phyloP scores from a whole-genome alignment of 2,113 vertebrate species.

The Rhegmatorhina hoffmannsi region DNA sequence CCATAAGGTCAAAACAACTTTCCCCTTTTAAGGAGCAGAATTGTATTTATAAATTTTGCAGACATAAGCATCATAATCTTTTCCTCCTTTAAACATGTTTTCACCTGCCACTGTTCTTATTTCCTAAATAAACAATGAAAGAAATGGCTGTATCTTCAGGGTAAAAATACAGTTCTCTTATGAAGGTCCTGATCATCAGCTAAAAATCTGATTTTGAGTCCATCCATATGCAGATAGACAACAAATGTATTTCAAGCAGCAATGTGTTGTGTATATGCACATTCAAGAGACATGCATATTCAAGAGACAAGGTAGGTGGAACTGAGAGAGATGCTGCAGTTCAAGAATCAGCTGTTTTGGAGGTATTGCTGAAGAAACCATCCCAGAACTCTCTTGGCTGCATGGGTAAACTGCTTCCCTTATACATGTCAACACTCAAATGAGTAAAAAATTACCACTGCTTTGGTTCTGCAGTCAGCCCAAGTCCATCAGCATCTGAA shows the following conservation, averaged over 20 bases:
- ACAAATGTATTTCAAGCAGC: not conserved
- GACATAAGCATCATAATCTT: not conserved
- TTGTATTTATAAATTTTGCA: not conserved
- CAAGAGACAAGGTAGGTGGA: not conserved
- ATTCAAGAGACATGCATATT: not conserved
- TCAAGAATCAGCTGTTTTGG: not conserved
- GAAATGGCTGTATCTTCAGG: not conserved
- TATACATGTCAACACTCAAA: accelerated
- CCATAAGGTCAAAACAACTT: not conserved
- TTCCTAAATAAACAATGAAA: not conserved
- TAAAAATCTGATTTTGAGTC: not conserved
- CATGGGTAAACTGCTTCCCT: accelerated
- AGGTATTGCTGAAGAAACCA: not conserved
- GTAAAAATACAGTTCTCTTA: not conserved
- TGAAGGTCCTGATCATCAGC: not conserved
- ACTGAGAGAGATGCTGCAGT: not conserved
- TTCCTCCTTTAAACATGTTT: not conserved
- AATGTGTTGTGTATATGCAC: not conserved
- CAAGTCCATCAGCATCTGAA: not conserved
- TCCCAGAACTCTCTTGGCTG: not conserved
- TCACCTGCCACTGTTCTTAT: not conserved
- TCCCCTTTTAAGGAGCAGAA: not conserved
- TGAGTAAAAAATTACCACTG: not conserved
- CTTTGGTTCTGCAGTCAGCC: not conserved
- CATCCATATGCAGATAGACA: not conserved